Conservation (phyloP, 2,888 invertebrate species). For the Priapulus caudatus region DNA sequence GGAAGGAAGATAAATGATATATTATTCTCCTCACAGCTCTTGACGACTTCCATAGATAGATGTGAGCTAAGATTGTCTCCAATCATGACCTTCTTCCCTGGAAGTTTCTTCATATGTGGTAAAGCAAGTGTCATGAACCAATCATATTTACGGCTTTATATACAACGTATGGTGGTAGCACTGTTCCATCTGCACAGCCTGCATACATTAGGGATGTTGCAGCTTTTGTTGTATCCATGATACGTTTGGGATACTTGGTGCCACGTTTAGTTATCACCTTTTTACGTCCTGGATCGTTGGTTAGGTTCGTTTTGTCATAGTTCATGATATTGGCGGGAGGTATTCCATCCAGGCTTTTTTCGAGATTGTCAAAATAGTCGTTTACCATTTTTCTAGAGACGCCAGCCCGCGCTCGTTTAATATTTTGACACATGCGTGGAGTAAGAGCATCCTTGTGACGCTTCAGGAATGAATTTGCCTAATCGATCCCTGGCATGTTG, state of each 20-base stretch:
- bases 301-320: conserved; percentile 34
- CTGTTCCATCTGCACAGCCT: conserved; percentile 32
- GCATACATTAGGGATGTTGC: conserved; percentile 34
- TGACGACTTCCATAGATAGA: conserved; percentile 26
- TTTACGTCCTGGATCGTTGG: conserved; percentile 32
- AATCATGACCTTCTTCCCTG: conserved; percentile 32
- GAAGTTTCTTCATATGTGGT: conserved; percentile 23
- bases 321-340: conserved; percentile 25
- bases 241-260: conserved; percentile 33
- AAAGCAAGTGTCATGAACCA: conserved; percentile 31
- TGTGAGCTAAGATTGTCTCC: conserved; percentile 37
- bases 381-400: conserved; percentile 6
- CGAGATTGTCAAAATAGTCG: conserved; percentile 12
- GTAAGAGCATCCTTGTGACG: conserved; percentile 10
- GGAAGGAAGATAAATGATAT: conserved; percentile 35
- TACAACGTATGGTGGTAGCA: conserved; percentile 37
- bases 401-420: conserved; percentile 7
- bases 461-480: conserved; percentile 8
- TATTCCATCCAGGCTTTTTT: conserved; percentile 8
- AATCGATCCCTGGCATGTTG: background rate
- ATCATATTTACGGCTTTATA: conserved; percentile 38
- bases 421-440: conserved; percentile 10
- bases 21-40: conserved; percentile 30
- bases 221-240: conserved; percentile 33
- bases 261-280: conserved; percentile 26